Conservation (phyloP, 2,113 vertebrate species). For the Hippolais icterina region DNA sequence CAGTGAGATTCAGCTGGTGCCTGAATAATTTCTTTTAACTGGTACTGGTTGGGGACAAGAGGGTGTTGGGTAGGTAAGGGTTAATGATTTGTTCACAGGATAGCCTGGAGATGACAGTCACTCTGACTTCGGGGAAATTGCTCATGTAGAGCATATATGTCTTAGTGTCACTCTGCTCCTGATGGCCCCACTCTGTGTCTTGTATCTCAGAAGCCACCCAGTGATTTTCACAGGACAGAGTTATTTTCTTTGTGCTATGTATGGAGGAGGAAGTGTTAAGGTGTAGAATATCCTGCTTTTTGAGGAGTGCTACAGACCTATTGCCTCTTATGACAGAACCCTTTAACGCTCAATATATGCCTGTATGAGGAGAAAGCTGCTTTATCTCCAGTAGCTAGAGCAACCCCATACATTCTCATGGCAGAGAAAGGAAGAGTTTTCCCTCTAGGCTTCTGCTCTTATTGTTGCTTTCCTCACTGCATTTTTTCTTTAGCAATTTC, state of each 20-base stretch:
- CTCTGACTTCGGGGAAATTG: neutral
- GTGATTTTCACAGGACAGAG: neutral
- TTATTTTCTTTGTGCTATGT: neutral
- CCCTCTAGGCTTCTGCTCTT: neutral
- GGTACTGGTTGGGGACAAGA: neutral
- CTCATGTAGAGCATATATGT: neutral
- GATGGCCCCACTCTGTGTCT: neutral
- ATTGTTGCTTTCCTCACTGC: neutral
- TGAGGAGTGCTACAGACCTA: neutral
- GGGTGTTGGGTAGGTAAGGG: neutral
- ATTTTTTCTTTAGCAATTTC: neutral
- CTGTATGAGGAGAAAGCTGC: neutral
- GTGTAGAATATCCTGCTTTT: neutral
- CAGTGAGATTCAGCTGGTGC: neutral
- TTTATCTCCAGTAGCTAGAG: neutral
- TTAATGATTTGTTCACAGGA: neutral
- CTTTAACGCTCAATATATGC: neutral
- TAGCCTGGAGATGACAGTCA: neutral
- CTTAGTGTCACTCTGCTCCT: neutral
- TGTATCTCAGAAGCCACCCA: neutral
- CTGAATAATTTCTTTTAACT: neutral
- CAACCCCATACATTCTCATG: neutral
- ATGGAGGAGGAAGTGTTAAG: neutral
- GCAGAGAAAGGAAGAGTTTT: neutral
- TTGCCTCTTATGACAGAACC: neutral